These are phyloP conservation scores for Biston stratarius DNA, from an alignment of 2,888 invertebrate genomes.

Conservation along the genomic window DNA sequence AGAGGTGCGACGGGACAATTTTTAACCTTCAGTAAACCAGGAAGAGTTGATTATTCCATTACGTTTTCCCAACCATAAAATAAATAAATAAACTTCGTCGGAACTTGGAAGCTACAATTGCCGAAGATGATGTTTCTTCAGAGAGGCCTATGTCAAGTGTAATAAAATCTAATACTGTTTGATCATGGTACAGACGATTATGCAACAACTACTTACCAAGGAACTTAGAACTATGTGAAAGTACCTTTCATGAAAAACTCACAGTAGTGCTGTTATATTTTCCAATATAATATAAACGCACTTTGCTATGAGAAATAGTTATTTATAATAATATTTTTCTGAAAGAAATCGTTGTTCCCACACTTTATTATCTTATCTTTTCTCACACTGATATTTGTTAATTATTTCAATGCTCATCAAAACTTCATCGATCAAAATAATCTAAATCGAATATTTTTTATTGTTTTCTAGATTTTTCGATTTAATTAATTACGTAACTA, in stretches of 20 bases:
- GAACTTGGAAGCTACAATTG: background rate
- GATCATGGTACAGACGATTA: no score
- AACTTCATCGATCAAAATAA: constrained; percentile 7
- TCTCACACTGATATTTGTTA: constrained; percentile 8
- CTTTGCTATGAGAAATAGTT: background rate
- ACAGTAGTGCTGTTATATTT: background rate
- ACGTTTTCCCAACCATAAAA: background rate
- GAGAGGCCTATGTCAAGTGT: no score
- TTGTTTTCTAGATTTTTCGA: constrained; percentile 14
- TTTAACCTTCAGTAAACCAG: no score
- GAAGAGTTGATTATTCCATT: background rate
- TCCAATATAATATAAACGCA: background rate
- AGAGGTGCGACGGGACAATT: no score
- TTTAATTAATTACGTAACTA: background rate
- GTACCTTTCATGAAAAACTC: background rate
- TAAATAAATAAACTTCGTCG: background rate
- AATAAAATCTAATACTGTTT: no score
- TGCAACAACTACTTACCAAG: no score
- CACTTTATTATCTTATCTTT: background rate
- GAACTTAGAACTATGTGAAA: no score
- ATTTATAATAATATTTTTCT: background rate
- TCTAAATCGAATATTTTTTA: constrained; percentile 2
- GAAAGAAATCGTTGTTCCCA: background rate
- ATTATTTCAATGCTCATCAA: background rate
- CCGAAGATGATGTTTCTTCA: no score